A percentile compares a stretch with the other conserved stretches of the same genome.
Evolutionary conservation across 1,140 invertebrate species (phyloP).

Genomic region (Caenorhabditis briggsae): DNA sequence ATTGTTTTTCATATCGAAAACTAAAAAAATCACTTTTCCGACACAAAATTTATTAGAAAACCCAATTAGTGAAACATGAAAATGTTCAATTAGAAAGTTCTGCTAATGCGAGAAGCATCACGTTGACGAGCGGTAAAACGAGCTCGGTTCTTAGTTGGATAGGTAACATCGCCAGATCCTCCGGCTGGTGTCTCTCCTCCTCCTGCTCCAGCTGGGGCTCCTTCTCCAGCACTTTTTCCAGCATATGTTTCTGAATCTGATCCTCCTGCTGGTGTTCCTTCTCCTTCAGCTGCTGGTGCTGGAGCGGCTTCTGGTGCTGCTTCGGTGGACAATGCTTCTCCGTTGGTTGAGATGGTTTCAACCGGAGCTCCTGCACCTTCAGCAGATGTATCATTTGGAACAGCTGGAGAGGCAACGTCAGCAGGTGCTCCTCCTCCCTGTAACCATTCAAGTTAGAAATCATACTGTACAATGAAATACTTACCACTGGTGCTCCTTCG

Average conservation of each 20-base stretch:
- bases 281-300: neutral
- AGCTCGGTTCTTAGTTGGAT: slow-evolving; percentile 24
- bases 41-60: too few relatives aligned
- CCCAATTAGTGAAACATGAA: neutral
- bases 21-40: too few relatives aligned
- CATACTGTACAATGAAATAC: neutral
- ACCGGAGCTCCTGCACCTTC: slow-evolving; percentile 19
- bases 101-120: slow-evolving; percentile 37
- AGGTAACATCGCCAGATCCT: slow-evolving; percentile 8
- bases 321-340: neutral
- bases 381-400: neutral
- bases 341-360: neutral
- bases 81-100: slow-evolving; percentile 19
- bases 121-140: slow-evolving; percentile 47
- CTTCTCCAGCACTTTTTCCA: neutral
- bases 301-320: neutral
- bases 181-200: neutral
- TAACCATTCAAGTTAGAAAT: neutral
- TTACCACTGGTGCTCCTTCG: slow-evolving; percentile 39
- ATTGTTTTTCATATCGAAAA: too few relatives aligned
- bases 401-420: neutral
- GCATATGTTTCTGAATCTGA: neutral
- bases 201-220: neutral
- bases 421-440: neutral
- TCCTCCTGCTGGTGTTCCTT: neutral